Evolutionary conservation across 2,797 vertebrate species (phyloP).

Genomic region (Cynodonichthys magdalenae): DNA sequence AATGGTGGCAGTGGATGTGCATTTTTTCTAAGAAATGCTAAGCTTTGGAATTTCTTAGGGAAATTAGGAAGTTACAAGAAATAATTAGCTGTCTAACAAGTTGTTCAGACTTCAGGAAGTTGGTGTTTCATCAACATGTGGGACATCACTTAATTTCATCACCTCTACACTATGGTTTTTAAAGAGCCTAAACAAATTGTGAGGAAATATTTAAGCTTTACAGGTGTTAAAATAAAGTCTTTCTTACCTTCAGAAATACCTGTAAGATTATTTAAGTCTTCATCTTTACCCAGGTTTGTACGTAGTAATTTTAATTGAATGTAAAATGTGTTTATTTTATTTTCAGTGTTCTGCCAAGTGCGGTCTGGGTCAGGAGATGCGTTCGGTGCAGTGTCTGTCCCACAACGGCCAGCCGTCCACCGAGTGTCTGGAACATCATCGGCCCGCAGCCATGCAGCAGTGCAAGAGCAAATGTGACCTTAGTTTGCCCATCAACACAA

Average conservation of each 20-base stretch:
- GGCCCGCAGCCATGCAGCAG: conserved; percentile 88
- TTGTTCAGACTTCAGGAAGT: not conserved
- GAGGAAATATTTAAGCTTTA: not conserved
- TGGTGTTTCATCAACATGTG: too few relatives aligned
- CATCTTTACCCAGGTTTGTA: not conserved
- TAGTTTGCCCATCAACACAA: conserved; percentile 80
- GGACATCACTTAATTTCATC: not conserved
- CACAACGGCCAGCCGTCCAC: conserved; percentile 86
- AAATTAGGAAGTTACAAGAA: not conserved
- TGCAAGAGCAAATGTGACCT: conserved; percentile 93
- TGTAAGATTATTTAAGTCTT: too few relatives aligned
- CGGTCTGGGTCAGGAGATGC: conserved; percentile 92
- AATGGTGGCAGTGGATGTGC: too few relatives aligned
- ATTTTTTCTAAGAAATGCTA: too few relatives aligned
- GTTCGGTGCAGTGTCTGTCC: conserved; percentile 89
- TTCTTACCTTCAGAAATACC: too few relatives aligned
- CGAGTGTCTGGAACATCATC: conserved; percentile 88
- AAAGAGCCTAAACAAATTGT: not conserved
- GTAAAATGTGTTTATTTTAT: conserved; percentile 21
- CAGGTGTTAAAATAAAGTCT: not conserved
- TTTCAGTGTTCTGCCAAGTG: conserved; percentile 91
- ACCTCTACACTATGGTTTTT: not conserved
- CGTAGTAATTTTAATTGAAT: not conserved
- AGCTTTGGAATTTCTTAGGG: not conserved
- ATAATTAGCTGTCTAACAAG: not conserved